phyloP scores from a whole-genome alignment of 2,113 vertebrate genomes.

The Porphyrio hochstetteri region DNA sequence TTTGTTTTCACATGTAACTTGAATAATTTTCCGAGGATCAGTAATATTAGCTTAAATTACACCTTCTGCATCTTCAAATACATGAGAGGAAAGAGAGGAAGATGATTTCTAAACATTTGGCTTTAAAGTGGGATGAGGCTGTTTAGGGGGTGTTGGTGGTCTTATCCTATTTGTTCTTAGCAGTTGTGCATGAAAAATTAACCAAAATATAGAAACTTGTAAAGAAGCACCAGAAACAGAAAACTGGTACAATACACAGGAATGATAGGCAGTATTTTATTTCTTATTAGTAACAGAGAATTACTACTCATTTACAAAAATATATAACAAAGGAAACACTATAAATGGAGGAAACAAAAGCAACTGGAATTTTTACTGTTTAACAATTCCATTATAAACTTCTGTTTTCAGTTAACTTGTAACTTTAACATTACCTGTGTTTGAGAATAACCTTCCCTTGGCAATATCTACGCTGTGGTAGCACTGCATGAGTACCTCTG shows the following conservation, averaged over 20 bases:
- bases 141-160: background rate
- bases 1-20: background rate
- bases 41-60: background rate
- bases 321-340: background rate
- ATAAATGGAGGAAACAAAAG: background rate
- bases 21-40: background rate
- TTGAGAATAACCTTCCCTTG: background rate
- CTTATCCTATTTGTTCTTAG: background rate
- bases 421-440: too few species aligned
- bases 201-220: background rate
- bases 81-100: background rate
- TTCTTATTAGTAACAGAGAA: background rate
- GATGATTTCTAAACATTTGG: background rate
- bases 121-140: background rate
- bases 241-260: background rate
- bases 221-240: background rate
- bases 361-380: too few species aligned
- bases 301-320: background rate
- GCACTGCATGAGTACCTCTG: background rate
- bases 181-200: background rate
- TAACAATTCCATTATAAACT: too few species aligned
- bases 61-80: background rate
- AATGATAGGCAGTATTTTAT: background rate
- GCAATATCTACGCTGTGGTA: background rate
- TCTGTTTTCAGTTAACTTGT: too few species aligned